Conservation (phyloP, 2,797 vertebrate genomes). For the Bovichtus variegatus region DNA sequence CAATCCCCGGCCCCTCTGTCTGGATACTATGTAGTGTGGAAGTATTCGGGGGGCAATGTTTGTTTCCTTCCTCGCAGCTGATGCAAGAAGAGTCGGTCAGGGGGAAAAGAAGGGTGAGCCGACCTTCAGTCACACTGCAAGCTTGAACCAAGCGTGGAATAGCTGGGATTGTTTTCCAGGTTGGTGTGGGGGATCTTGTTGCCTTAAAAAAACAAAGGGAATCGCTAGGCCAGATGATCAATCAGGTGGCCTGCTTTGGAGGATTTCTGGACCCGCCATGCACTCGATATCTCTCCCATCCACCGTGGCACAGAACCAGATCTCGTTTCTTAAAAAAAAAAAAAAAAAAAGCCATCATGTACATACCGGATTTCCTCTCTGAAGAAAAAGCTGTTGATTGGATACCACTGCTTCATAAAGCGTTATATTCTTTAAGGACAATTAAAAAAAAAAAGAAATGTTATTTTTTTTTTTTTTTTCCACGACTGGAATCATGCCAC, state of each 20-base stretch:
- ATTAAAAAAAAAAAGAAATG: no score
- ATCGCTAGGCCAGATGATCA: constrained; percentile 68
- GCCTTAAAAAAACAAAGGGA: constrained; percentile 60
- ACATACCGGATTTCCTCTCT: constrained; percentile 79
- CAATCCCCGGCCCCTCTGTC: constrained; percentile 54
- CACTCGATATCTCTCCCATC: constrained; percentile 62
- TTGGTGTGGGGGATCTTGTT: constrained; percentile 65
- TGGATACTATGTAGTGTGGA: constrained; percentile 64
- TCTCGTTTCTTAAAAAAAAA: constrained; percentile 56
- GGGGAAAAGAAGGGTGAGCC: constrained; percentile 25
- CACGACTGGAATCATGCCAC: constrained; percentile 87
- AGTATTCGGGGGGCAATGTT: constrained; percentile 57
- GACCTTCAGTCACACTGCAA: constrained; percentile 44
- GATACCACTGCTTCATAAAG: constrained; percentile 75
- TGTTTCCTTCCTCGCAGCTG: constrained; percentile 54
- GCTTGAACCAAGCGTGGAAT: constrained; percentile 76
- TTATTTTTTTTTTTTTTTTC: constrained; percentile 58
- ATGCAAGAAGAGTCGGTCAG: constrained; percentile 51
- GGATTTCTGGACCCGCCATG: constrained; percentile 75
- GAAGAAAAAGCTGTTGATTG: constrained; percentile 78
- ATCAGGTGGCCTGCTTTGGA: constrained; percentile 69
- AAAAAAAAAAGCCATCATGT: constrained; percentile 70
- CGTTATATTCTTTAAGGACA: constrained; percentile 65
- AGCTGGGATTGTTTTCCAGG: constrained; percentile 71
- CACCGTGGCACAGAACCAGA: constrained; percentile 70